Base-by-base conservation (phyloP, 2,888 invertebrate species). In the Pristionchus exspectatus region DNA sequence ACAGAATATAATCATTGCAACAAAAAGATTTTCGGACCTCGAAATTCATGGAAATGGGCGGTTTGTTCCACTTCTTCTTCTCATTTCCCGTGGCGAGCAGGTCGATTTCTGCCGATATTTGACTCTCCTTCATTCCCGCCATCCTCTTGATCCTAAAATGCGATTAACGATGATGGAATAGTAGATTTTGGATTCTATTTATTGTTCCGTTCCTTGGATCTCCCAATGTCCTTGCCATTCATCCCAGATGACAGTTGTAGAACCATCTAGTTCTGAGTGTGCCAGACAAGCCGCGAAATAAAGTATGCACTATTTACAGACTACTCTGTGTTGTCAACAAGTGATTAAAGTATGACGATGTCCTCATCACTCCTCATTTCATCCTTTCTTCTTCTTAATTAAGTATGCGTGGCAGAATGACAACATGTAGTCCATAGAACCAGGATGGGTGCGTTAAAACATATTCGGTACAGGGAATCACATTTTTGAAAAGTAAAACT, bases 41-140 rank as follows among this genome's bases (percentile, higher is more conserved):
- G 95, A 99, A 99, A 96, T 98, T 99, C 99, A 99, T 99, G 1
- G 99, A 99, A 95, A 99, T 99, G 84, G 99, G 99, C 44, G 99
- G 99, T 83, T 99, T 96, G 30, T 99, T 99, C 99, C 99, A 99
- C 95, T 99, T 99, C 96, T 99, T 99, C 92, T 95, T 95, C 92
- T 96, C 96, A 21, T 98, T 98, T 95, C 98, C 99, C 0, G 99
- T 99, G 96, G 98, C 98, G 91, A 99, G 96, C 69, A 99, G 96
- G 95, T 99, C 99, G 89, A 99, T 99, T 96, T 99, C 99, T 0
- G 99, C 99, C 0, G 99, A 99, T 69, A 99, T 96, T 95, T 99
- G 99, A 0, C 99, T 99, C 95, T 99, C 99, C 95, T 99, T 99
- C 99, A 99, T 99, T 56, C 96, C 96, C 69, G 96, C 96, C 96